phyloP scores from a whole-genome alignment of 1,140 invertebrate genomes.

The Maconellicoccus hirsutus region DNA sequence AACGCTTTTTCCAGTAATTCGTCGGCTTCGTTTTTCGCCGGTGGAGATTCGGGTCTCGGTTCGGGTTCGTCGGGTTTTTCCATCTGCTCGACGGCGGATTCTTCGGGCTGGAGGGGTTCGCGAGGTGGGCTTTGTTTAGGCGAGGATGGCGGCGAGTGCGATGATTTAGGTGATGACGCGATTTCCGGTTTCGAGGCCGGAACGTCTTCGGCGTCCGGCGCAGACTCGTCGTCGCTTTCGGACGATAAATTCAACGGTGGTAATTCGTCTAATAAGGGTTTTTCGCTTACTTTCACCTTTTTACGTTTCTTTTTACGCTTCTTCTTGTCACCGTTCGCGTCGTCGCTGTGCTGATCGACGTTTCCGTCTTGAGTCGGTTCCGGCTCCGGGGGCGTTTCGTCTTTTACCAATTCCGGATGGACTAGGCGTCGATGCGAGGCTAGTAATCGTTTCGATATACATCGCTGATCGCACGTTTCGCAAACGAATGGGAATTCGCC shows the following conservation, averaged over 20 bases:
- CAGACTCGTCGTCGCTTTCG: slow-evolving; percentile 48
- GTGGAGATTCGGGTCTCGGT: not conserved
- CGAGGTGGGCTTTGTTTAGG: slow-evolving; percentile 12
- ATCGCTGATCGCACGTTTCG: slow-evolving; percentile 56
- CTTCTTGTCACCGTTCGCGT: slow-evolving; percentile 20
- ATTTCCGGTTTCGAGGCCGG: no score
- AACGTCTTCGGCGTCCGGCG: slow-evolving; percentile 23
- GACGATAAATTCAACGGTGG: slow-evolving; percentile 65
- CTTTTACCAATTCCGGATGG: not conserved
- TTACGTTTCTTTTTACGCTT: slow-evolving; percentile 27
- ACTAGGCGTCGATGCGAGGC: slow-evolving; percentile 43
- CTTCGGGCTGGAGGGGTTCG: not conserved
- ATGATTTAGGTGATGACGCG: slow-evolving; percentile 14
- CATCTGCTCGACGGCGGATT: not conserved
- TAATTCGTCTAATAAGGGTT: slow-evolving; percentile 48
- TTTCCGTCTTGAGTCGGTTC: not conserved
- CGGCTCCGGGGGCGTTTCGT: not conserved
- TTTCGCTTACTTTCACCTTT: slow-evolving; percentile 31
- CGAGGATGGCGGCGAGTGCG: slow-evolving; percentile 15
- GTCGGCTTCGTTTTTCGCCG: not conserved
- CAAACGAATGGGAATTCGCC: slow-evolving; percentile 58
- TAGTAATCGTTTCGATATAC: slow-evolving; percentile 67
- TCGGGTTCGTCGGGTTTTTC: not conserved
- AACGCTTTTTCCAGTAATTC: not conserved
- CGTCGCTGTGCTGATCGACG: not conserved